phyloP scores from a whole-genome alignment of 2,888 invertebrate genomes.

The Exocentrus adspersus region DNA sequence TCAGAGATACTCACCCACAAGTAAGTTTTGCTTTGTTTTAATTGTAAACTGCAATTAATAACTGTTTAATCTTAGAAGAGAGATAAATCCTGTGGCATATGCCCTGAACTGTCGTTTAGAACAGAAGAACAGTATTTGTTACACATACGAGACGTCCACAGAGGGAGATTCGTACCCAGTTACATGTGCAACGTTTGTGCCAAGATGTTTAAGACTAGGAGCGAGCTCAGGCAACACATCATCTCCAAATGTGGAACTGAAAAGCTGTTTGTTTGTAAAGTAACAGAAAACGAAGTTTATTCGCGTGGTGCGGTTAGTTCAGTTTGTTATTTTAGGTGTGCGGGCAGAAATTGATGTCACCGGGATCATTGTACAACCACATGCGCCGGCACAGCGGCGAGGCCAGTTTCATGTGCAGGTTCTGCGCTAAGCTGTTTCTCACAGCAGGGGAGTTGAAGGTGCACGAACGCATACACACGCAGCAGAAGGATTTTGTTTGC shows the following conservation, averaged over 20 bases:
- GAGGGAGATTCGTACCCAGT: constrained; percentile 53
- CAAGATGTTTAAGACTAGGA: constrained; percentile 61
- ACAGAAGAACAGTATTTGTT: constrained; percentile 58
- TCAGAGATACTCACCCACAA: constrained; percentile 31
- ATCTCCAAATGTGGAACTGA: constrained; percentile 63
- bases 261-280: constrained; percentile 60
- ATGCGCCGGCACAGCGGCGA: constrained; percentile 54
- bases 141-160: constrained; percentile 61
- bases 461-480: constrained; percentile 58
- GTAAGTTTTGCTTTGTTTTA: constrained; percentile 16
- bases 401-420: constrained; percentile 55
- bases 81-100: constrained; percentile 47
- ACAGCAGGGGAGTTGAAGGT: constrained; percentile 57
- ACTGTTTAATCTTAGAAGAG: constrained; percentile 27
- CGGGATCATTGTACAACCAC: constrained; percentile 57
- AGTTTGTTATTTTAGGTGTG: constrained; percentile 56
- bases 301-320: too few species aligned
- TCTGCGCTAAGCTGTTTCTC: constrained; percentile 58
- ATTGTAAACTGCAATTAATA: not conserved
- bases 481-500: constrained; percentile 58
- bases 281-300: too few species aligned
- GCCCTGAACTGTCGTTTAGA: constrained; percentile 52
- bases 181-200: constrained; percentile 63
- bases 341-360: constrained; percentile 54
- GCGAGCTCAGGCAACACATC: constrained; percentile 57